Percentiles rank a stretch among this genome's conserved stretches.
Evolutionary conservation across 2,797 vertebrate genomes (phyloP).

Genomic region (Danio aesculapii): DNA sequence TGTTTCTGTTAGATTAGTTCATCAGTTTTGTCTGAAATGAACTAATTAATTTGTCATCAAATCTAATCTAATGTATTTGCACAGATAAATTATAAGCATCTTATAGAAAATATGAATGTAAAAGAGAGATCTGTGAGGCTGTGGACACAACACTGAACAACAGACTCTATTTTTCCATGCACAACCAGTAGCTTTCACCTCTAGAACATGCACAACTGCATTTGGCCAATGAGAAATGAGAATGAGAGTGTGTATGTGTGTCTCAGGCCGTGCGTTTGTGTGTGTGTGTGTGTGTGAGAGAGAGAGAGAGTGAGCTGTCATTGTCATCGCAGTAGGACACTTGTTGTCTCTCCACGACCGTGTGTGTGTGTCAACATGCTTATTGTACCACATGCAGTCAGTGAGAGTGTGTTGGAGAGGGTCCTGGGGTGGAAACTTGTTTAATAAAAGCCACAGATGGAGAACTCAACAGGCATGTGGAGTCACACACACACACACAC

Average conservation of each 20-base stretch:
- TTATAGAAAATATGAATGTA: no score
- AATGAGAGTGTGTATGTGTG: not conserved
- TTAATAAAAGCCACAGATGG: slow-evolving; percentile 80
- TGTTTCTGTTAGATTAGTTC: no score
- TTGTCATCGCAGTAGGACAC: slow-evolving; percentile 78
- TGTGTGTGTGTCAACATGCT: slow-evolving; percentile 72
- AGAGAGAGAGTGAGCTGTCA: slow-evolving; percentile 66
- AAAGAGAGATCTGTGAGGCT: no score
- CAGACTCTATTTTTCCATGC: not conserved
- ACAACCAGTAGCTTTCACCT: not conserved
- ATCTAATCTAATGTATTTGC: no score
- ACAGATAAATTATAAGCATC: no score
- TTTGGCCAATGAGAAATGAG: no score
- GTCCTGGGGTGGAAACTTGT: slow-evolving; percentile 73
- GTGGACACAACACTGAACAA: no score
- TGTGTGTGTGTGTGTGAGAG: slow-evolving; percentile 34
- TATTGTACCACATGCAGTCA: slow-evolving; percentile 68
- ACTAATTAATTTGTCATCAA: no score
- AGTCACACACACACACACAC: slow-evolving; percentile 22
- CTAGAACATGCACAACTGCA: not conserved
- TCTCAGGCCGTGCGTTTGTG: not conserved
- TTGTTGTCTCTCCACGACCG: slow-evolving; percentile 74
- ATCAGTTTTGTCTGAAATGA: no score
- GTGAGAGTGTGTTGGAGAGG: slow-evolving; percentile 50
- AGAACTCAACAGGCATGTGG: slow-evolving; percentile 67